phyloP scores from a whole-genome alignment of 2,888 invertebrate genomes.

The Chloroclysta siterata region DNA sequence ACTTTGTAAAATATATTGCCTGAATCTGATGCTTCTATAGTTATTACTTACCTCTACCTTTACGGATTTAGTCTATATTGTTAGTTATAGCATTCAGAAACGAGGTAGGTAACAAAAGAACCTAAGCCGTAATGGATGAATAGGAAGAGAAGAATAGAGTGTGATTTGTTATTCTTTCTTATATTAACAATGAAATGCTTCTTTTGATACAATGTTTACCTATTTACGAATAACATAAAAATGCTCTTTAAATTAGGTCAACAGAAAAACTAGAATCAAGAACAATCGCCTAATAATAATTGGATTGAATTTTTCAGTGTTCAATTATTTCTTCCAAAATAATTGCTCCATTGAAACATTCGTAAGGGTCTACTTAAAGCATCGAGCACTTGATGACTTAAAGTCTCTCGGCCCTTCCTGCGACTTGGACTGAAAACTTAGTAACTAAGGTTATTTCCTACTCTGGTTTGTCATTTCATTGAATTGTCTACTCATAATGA shows the following conservation, averaged over 20 bases:
- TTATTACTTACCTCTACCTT: neutral
- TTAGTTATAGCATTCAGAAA: constrained; percentile 3
- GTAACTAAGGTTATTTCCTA: constrained; percentile 81
- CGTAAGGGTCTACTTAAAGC: constrained; percentile 73
- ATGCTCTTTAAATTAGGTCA: neutral
- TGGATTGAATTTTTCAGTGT: constrained; percentile 55
- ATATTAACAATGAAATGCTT: constrained; percentile 46
- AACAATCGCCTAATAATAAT: constrained; percentile 1
- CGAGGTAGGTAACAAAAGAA: constrained; percentile 47
- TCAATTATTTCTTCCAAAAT: constrained; percentile 68
- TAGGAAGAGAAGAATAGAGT: constrained; percentile 52
- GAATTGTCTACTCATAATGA: constrained; percentile 57
- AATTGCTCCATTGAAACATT: constrained; percentile 75
- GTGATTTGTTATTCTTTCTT: constrained; percentile 46
- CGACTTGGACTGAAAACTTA: constrained; percentile 72
- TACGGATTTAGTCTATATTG: neutral
- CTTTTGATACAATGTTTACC: too few relatives aligned
- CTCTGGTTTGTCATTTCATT: constrained; percentile 70
- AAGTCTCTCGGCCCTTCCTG: constrained; percentile 65
- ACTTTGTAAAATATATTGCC: constrained; percentile 1
- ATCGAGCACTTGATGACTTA: too few relatives aligned
- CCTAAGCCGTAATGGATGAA: constrained; percentile 50
- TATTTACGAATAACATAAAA: too few relatives aligned
- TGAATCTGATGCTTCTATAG: too few relatives aligned
- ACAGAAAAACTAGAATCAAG: neutral